Evolutionary conservation across 1,140 invertebrate genomes (phyloP), one percentile per base, ranked within the genome.

Genomic region (Drosophila sulfurigaster): DNA sequence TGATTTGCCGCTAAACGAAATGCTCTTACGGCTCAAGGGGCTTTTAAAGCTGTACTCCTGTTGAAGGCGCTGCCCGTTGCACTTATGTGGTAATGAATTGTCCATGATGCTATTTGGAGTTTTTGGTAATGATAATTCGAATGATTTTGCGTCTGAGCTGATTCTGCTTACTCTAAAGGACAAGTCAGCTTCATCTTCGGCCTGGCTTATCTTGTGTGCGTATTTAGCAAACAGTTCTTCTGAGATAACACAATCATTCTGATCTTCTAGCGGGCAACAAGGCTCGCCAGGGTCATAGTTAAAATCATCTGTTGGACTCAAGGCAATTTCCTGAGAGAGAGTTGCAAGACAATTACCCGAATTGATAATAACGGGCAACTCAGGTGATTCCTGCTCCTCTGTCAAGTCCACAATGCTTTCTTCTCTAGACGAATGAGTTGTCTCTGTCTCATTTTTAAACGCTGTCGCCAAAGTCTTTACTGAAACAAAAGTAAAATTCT

Each of bases 381-480:
- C 70, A 7, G 52, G 28, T 28, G 70, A 28, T 25, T 73, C 64
- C 2, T 20, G 13, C 7, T 78, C 64, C 35, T 76, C 46, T 5
- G 71, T 82, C 1, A 85, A 25, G 28, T 85, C 81, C 13, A 80
- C 56, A 20, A 83, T 32, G 13, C 52, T 41, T 1, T 67, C 56
- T 20, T 28, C 35, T 38, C 7, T 10, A 38, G 8, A 8, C 6
- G 35, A 38, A 25, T 25, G 3, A 25, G 20, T 25, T 25, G 20
- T 25, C 20, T 25, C 20, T 25, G 20, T 3, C 46, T n/a, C 57
- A 4, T 25, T 59, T 30, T 25, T 25, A 25, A 25, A 25, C 20
- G n/a, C 20, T 13, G 69, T 66, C 16, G 57, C 28, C 65, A 57
- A 52, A 79, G 69, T 91, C 85, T 89, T 91, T 74, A 82, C 87